phyloP scores from a whole-genome alignment of 2,888 invertebrate species.

The Girardia tigrina region DNA sequence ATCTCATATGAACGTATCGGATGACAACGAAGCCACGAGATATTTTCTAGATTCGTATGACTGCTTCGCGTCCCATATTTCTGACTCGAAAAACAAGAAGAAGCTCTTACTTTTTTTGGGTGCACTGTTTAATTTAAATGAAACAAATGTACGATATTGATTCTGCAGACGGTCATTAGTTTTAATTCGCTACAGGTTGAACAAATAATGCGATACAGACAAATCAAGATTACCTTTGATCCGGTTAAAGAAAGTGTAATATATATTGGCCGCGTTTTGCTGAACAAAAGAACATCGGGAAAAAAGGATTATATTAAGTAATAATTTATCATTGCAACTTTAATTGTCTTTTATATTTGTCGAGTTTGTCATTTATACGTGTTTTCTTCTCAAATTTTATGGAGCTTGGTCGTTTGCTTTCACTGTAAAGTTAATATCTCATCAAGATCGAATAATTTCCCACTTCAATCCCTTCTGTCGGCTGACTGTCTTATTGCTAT shows the following conservation, averaged over 20 bases:
- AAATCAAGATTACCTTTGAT: neutral
- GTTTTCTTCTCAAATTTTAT: too few relatives aligned
- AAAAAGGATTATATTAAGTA: conserved; percentile 54
- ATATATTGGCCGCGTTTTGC: neutral
- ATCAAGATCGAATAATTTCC: too few relatives aligned
- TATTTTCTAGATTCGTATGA: conserved; percentile 72
- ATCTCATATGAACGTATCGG: neutral
- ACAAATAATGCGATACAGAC: neutral
- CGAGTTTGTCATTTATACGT: too few relatives aligned
- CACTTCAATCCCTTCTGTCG: too few relatives aligned
- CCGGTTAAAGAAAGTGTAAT: neutral
- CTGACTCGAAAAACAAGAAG: conserved; percentile 54
- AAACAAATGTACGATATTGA: neutral
- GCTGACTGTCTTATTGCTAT: too few relatives aligned
- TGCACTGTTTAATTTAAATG: neutral
- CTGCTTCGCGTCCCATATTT: conserved; percentile 69
- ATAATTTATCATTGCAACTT: too few relatives aligned
- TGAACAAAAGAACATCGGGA: neutral
- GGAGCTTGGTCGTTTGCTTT: too few relatives aligned
- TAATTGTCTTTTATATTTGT: too few relatives aligned
- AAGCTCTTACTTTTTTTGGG: neutral
- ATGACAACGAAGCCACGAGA: neutral
- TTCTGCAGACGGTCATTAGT: neutral
- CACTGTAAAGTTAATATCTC: too few relatives aligned
- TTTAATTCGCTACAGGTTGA: too few relatives aligned